Evolutionary conservation across 2,113 vertebrate genomes (phyloP).

Genomic region (Henicopernis longicauda): DNA sequence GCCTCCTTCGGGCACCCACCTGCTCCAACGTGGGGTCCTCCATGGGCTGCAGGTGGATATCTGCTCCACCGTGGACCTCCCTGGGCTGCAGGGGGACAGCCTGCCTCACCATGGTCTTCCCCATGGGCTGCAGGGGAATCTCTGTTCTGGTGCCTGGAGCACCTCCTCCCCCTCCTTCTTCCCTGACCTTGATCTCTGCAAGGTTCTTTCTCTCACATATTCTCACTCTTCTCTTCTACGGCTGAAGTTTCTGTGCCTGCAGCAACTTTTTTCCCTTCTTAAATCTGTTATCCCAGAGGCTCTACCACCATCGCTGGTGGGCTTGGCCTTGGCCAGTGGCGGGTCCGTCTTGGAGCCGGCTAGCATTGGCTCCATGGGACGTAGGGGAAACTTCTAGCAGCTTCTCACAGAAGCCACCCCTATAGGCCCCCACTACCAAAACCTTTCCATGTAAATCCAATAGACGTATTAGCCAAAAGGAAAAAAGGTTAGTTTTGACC

Average conservation of each 20-base stretch:
- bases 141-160: accelerated
- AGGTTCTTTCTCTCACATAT: not conserved
- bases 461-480: not conserved
- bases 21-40: not conserved
- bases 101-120: not conserved
- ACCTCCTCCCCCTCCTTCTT: not conserved
- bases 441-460: not conserved
- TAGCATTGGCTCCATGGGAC: too few species aligned
- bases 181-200: not conserved
- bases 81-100: not conserved
- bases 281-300: not conserved
- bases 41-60: too few species aligned
- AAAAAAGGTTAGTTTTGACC: not conserved
- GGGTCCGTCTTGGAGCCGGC: not conserved
- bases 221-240: not conserved
- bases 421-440: not conserved
- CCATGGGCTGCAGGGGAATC: not conserved
- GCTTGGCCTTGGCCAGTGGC: not conserved
- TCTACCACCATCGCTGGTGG: not conserved
- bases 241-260: too few species aligned
- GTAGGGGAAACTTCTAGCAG: not conserved
- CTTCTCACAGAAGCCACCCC: not conserved
- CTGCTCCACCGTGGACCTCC: not conserved
- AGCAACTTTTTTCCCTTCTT: not conserved
- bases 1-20: too few species aligned